A percentile compares a stretch with the other conserved stretches of the same genome.
phyloP scores from a whole-genome alignment of 2,888 invertebrate genomes.

The Apotomis betuletana region DNA sequence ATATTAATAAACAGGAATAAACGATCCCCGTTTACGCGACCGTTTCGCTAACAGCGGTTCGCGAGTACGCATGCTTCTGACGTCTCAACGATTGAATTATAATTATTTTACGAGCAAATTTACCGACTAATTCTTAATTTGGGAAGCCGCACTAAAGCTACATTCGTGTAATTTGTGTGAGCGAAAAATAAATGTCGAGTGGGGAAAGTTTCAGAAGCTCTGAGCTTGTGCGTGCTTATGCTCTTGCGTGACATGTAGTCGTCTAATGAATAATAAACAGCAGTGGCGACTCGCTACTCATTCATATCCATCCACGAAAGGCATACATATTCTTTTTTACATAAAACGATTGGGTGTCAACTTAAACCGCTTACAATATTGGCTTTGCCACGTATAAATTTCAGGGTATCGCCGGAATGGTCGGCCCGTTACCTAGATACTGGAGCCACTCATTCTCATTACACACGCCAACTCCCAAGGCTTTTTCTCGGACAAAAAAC shows the following conservation, averaged over 20 bases:
- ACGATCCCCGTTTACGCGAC: constrained; percentile 62
- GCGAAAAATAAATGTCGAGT: constrained; percentile 53
- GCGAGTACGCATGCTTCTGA: constrained; percentile 60
- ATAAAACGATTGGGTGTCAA: constrained; percentile 71
- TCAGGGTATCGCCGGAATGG: constrained; percentile 48
- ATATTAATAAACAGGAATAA: constrained; percentile 75
- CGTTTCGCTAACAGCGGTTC: constrained; percentile 59
- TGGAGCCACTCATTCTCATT: constrained; percentile 41
- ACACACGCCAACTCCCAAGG: constrained; percentile 53
- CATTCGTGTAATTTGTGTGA: constrained; percentile 40
- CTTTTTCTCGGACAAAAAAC: constrained; percentile 62
- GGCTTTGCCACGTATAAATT: constrained; percentile 59
- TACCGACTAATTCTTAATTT: constrained; percentile 39
- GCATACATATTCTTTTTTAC: constrained; percentile 70
- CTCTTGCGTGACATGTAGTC: constrained; percentile 78
- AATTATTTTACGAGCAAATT: constrained; percentile 48
- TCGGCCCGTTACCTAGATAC: constrained; percentile 55
- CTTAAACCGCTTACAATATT: constrained; percentile 64
- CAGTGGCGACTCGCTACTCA: constrained; percentile 76
- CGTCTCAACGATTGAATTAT: constrained; percentile 57
- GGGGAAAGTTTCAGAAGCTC: constrained; percentile 73
- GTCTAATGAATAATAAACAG: constrained; percentile 82
- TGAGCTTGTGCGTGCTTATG: constrained; percentile 74
- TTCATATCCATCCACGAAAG: constrained; percentile 78
- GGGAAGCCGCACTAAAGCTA: constrained; percentile 29